These are phyloP conservation scores for Rhabdomys dilectus DNA, from an alignment of 2,113 vertebrate genomes.

Conservation along the genomic window DNA sequence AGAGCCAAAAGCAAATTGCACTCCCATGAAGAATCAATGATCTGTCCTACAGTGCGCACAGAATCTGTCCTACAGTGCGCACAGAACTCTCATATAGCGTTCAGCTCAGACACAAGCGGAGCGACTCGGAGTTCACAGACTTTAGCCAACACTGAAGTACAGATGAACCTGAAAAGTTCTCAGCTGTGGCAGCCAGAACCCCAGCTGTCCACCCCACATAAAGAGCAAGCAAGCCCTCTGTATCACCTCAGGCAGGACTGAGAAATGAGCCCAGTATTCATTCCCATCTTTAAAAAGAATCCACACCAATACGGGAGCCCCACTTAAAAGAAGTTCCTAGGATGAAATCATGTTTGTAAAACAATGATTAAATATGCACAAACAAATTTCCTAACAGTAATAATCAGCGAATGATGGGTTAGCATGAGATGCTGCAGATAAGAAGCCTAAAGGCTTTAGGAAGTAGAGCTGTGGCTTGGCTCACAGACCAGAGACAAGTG, in stretches of 20 bases:
- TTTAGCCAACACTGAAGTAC: not conserved
- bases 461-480: rapidly evolving
- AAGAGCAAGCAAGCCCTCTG: not conserved
- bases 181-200: not conserved
- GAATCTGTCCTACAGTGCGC: not conserved
- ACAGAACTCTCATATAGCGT: not conserved
- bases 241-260: not conserved
- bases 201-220: rapidly evolving
- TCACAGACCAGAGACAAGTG: not conserved
- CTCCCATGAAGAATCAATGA: not conserved
- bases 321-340: not conserved
- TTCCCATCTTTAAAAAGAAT: not conserved
- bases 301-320: not conserved
- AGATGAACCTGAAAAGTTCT: not conserved
- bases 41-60: not conserved
- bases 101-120: not conserved
- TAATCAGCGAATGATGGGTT: not conserved
- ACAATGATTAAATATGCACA: not conserved
- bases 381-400: conserved; percentile 1
- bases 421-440: not conserved
- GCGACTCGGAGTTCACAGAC: not conserved
- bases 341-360: not conserved
- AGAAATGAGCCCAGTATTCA: not conserved
- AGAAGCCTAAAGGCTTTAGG: not conserved
- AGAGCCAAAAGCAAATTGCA: not conserved